A percentile compares a stretch with the other conserved stretches of the same genome.
Conservation (phyloP, 2,113 vertebrate genomes). For the Seriola dumerili region DNA sequence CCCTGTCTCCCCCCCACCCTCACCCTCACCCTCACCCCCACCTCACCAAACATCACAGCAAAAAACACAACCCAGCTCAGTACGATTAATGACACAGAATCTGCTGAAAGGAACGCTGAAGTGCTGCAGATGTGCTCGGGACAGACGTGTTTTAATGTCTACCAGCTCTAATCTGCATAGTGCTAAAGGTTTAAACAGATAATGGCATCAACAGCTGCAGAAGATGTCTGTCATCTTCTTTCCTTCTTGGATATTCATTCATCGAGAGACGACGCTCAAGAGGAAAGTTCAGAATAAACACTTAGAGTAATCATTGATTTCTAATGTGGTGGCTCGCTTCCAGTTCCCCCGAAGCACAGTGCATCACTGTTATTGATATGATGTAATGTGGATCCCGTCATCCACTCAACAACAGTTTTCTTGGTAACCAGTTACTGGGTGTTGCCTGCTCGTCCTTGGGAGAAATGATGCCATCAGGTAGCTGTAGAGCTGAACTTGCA, state of each 20-base stretch:
- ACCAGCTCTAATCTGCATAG: too few species aligned
- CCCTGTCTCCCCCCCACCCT: not conserved
- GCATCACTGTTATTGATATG: not conserved
- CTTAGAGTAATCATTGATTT: not conserved
- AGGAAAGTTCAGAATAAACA: too few species aligned
- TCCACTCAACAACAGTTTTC: not conserved
- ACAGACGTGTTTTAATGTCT: not conserved
- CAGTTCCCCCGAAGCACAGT: not conserved
- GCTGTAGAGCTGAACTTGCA: too few species aligned
- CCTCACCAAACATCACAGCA: constrained; percentile 8
- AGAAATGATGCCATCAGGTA: too few species aligned
- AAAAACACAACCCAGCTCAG: not conserved
- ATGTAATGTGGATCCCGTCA: constrained; percentile 2
- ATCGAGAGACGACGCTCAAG: not conserved
- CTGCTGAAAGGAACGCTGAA: not conserved
- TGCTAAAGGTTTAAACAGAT: not conserved
- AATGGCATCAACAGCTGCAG: not conserved
- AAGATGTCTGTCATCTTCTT: not conserved
- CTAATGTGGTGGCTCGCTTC: not conserved
- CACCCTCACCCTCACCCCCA: too few species aligned
- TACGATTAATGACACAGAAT: not conserved
- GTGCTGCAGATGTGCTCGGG: not conserved
- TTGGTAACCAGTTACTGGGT: not conserved
- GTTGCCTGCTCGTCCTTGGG: too few species aligned
- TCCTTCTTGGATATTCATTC: not conserved